Percentiles rank a stretch among this genome's conserved stretches.
These are phyloP conservation scores for Triplophysa siluroides DNA, from an alignment of 2,113 vertebrate species.

Conservation along the genomic window DNA sequence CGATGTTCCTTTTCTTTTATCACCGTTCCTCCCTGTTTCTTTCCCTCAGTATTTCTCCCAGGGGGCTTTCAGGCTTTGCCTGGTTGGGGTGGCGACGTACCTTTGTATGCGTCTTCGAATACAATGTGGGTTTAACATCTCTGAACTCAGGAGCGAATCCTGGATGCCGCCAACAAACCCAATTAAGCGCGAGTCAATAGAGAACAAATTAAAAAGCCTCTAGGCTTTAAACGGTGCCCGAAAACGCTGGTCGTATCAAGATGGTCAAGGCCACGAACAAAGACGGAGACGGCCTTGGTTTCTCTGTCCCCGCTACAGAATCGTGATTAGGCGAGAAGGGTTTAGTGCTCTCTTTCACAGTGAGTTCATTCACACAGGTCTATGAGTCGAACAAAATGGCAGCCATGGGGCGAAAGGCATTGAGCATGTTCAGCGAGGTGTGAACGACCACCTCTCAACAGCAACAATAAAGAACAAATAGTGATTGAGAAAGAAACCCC, in stretches of 20 bases:
- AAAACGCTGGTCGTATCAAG: conserved; percentile 68
- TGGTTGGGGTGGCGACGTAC: conserved; percentile 48
- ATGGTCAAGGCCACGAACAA: conserved; percentile 71
- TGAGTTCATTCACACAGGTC: conserved; percentile 66
- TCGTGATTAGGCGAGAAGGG: conserved; percentile 69
- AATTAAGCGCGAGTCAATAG: conserved; percentile 79
- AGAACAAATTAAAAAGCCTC: conserved; percentile 78
- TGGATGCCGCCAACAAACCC: conserved; percentile 72
- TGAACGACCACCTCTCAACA: conserved; percentile 65
- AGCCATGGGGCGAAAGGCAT: conserved; percentile 61
- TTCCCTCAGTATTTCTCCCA: conserved; percentile 43
- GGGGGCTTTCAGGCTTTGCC: conserved; percentile 41
- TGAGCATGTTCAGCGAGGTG: conserved; percentile 69
- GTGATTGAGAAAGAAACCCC: conserved; percentile 25
- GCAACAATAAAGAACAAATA: conserved; percentile 50
- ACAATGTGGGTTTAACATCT: conserved; percentile 70
- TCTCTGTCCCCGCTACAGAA: conserved; percentile 50
- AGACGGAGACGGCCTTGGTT: conserved; percentile 51
- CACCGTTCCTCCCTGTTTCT: conserved; percentile 36
- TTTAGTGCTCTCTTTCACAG: conserved; percentile 66
- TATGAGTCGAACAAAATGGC: conserved; percentile 67
- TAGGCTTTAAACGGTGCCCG: conserved; percentile 64
- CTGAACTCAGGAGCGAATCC: conserved; percentile 68
- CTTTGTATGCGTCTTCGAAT: conserved; percentile 65
- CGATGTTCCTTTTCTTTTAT: conserved; percentile 18